These are phyloP conservation scores for Corythornis madagascariensis DNA, from an alignment of 2,113 vertebrate genomes.

Conservation along the genomic window DNA sequence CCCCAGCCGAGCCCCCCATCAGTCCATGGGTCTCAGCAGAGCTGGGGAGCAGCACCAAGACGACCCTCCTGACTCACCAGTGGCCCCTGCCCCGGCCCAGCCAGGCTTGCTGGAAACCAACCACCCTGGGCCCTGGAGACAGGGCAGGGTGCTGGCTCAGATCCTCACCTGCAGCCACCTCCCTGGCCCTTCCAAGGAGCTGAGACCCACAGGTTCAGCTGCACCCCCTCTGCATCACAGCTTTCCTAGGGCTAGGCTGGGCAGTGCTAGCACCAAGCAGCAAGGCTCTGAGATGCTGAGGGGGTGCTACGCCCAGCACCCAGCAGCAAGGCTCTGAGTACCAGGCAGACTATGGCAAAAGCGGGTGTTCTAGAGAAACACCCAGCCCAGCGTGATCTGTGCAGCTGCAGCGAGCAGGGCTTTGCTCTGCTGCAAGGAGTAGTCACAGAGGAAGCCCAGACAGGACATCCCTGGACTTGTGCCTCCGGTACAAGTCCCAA, in stretches of 20 bases:
- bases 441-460: fast-evolving
- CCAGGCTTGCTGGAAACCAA: not conserved
- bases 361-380: too few relatives aligned
- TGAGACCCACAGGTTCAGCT: not conserved
- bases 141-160: not conserved
- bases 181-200: not conserved
- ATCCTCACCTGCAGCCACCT: not conserved
- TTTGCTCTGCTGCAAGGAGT: fast-evolving
- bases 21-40: not conserved
- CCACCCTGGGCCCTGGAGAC: not conserved
- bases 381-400: too few relatives aligned
- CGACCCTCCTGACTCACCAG: not conserved
- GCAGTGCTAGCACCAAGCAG: not conserved
- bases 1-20: not conserved
- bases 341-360: not conserved
- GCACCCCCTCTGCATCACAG: not conserved
- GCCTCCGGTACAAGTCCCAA: not conserved
- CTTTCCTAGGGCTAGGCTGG: constrained; percentile 1
- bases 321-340: not conserved
- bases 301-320: too few relatives aligned
- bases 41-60: not conserved
- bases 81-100: not conserved
- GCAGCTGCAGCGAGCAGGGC: not conserved
- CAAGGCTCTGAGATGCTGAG: too few relatives aligned
- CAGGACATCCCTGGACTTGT: not conserved